Evolutionary conservation across 2,888 invertebrate genomes (phyloP).

Genomic region (Nomada fabriciana): DNA sequence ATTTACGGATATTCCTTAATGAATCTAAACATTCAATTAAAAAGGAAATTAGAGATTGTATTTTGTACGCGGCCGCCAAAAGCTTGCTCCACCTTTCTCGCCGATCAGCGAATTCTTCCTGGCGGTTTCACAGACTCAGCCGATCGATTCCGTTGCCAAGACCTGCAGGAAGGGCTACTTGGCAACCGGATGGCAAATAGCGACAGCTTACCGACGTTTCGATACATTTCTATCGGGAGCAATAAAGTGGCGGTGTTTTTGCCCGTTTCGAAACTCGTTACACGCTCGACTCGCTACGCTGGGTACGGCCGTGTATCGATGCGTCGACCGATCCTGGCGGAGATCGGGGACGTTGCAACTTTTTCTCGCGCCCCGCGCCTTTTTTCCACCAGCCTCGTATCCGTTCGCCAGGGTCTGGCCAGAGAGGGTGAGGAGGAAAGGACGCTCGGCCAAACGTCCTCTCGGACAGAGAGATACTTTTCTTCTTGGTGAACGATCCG

Average conservation of each 20-base stretch:
- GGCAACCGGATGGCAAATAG: slow-evolving; percentile 48
- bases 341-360: slow-evolving; percentile 65
- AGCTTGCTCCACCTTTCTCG: not conserved
- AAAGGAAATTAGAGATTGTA: not conserved
- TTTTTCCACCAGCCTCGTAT: slow-evolving; percentile 55
- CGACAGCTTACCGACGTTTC: slow-evolving; percentile 68
- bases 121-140: not conserved
- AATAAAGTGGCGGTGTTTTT: slow-evolving; percentile 65
- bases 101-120: not conserved
- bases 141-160: not conserved
- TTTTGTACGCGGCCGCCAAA: not conserved
- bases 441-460: slow-evolving; percentile 14
- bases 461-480: slow-evolving; percentile 50
- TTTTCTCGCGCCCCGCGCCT: slow-evolving; percentile 65
- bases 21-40: not conserved
- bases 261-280: slow-evolving; percentile 60
- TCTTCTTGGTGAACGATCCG: slow-evolving; percentile 59
- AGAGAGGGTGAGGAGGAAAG: not conserved
- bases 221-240: slow-evolving; percentile 71
- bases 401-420: slow-evolving; percentile 34
- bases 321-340: slow-evolving; percentile 30
- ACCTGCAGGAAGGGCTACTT: not conserved
- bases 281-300: slow-evolving; percentile 60
- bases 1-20: not conserved
- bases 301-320: slow-evolving; percentile 57